phyloP scores from a whole-genome alignment of 2,113 vertebrate species.

The Paramormyrops kingsleyae region DNA sequence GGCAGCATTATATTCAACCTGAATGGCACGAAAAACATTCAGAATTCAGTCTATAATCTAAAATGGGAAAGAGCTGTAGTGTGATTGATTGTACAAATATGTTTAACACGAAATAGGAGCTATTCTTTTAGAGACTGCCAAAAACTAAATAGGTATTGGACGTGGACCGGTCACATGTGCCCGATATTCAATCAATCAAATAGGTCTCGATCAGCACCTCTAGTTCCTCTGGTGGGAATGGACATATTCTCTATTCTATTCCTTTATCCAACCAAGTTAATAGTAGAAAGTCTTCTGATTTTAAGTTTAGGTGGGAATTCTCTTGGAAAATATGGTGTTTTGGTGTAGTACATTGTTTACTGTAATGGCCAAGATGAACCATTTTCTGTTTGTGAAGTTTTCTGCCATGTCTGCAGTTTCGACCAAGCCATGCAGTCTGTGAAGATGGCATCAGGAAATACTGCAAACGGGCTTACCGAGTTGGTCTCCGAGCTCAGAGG shows the following conservation, averaged over 20 bases:
- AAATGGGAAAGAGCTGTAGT: no score
- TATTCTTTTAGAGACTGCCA: no score
- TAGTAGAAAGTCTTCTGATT: not conserved
- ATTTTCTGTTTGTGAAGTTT: not conserved
- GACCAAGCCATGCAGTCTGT: conserved; percentile 74
- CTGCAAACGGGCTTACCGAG: conserved; percentile 69
- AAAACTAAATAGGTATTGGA: no score
- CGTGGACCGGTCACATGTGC: no score
- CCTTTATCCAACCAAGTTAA: not conserved
- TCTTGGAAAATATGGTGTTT: not conserved
- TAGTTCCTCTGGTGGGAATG: not conserved
- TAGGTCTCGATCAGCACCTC: no score
- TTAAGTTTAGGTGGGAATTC: not conserved
- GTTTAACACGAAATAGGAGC: no score
- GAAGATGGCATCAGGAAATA: conserved; percentile 52
- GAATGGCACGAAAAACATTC: no score
- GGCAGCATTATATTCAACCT: no score
- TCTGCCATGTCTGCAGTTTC: conserved; percentile 63
- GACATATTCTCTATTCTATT: not conserved
- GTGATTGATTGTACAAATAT: no score
- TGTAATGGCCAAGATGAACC: not conserved
- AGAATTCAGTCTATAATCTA: no score
- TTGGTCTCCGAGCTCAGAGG: conserved; percentile 79
- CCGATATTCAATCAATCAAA: no score
- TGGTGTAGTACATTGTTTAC: not conserved